Conservation (phyloP, 64 coral and sea anemone genomes). For the Cladopsammia gracilis region DNA sequence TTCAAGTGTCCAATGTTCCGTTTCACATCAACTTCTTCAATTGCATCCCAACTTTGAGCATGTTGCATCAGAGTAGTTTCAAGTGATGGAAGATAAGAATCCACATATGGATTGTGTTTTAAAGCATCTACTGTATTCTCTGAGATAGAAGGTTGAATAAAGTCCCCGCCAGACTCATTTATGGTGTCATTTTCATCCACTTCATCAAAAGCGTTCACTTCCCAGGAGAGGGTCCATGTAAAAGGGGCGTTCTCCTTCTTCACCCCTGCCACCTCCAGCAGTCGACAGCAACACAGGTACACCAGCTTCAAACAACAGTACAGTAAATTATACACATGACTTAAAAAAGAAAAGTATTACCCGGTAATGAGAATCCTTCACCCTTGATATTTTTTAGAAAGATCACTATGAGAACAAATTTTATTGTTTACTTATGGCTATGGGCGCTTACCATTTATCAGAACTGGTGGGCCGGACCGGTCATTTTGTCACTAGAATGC, state of each 20-base stretch:
- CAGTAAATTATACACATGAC: not conserved
- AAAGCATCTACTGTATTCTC: slow-evolving; percentile 41
- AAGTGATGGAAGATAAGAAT: slow-evolving; percentile 21
- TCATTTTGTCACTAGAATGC: too few species aligned
- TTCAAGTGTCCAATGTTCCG: not conserved
- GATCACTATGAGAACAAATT: too few species aligned
- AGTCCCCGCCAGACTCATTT: slow-evolving; percentile 6
- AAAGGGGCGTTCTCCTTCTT: slow-evolving; percentile 48
- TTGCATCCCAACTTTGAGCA: slow-evolving; percentile 11
- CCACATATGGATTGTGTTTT: slow-evolving; percentile 90
- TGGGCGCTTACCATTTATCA: too few species aligned
- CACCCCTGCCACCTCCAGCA: slow-evolving; percentile 81
- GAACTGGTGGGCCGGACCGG: too few species aligned
- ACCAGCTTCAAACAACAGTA: slow-evolving; percentile 51
- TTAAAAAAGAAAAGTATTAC: not conserved
- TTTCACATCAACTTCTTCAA: not conserved
- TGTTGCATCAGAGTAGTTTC: not conserved
- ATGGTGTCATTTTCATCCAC: slow-evolving; percentile 58
- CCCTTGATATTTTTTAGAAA: too few species aligned
- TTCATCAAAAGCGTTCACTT: slow-evolving; percentile 64
- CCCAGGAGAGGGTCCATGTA: slow-evolving; percentile 56
- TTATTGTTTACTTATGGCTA: too few species aligned
- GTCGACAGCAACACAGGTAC: slow-evolving; percentile 68
- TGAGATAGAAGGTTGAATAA: not conserved
- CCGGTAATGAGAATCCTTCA: too few species aligned